Evolutionary conservation across 2,888 invertebrate species (phyloP), one percentile per base, ranked within the genome.

Genomic region (Uloborus plumipes): DNA sequence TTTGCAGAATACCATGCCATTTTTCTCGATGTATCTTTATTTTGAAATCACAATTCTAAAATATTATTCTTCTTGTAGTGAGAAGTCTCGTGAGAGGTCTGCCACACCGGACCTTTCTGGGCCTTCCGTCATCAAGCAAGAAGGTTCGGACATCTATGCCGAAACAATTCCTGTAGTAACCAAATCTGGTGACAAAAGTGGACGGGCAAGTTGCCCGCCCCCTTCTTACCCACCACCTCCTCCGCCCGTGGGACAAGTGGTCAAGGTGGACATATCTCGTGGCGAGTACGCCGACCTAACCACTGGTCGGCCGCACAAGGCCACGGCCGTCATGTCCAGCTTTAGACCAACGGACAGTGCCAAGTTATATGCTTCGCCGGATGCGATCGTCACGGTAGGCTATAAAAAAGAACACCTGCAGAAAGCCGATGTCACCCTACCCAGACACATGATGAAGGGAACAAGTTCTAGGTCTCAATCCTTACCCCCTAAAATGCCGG

Each of bases 331-430:
- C 73, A 93, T 94, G 89, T 96, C 96, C 72, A 95, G 95, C 87
- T 97, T 97, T 91, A 93, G 95, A 87, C 97, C 97, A 13, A 92
- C 94, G 80, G 93, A 94, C 85, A 93, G 92, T 89, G 94, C 95
- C 69, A 94, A 94, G 89, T 91, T 97, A 84, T 96, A 96, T 90
- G 96, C 97, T 50, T 94, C 95, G 50, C 84, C 84, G 1, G 84
- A 84, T 61, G 74, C 78, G 22, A 70, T 84, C 31, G 72, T 74
- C 9, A 75, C 79, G 11, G 84, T 84, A 6, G 84, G 78, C 6
- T 83, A 83, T 39, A 84, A 84, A 50, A 83, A 83, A 50, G 78
- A 84, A 15, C 77, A 77, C n/a, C 88, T 65, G 93, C 93, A 78
- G 93, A 93, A 39, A 91, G 92, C 65, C 31, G 67, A 67, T 20